Percentiles rank a stretch among this genome's conserved stretches.
Conservation (phyloP, 2,797 vertebrate species). For the Acrocephalus scirpaceus region DNA sequence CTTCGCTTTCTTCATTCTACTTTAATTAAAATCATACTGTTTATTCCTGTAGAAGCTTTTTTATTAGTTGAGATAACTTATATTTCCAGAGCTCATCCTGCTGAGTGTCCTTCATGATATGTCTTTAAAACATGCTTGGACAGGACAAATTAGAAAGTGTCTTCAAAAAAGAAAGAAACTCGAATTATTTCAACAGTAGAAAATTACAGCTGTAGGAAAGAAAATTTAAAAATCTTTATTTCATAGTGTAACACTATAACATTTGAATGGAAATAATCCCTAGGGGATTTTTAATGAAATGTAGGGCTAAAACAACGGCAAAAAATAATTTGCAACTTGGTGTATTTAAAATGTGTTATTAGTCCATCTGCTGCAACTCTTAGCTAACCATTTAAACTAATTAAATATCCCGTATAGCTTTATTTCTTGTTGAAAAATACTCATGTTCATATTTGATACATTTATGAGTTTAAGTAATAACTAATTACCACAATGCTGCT, state of each 20-base stretch:
- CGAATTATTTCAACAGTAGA: conserved; percentile 5
- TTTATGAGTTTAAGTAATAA: background rate
- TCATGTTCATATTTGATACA: background rate
- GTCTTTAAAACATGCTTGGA: conserved; percentile 55
- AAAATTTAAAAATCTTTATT: background rate
- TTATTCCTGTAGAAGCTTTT: conserved; percentile 35
- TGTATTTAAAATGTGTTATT: background rate
- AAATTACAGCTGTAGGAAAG: conserved; percentile 3
- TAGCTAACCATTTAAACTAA: background rate
- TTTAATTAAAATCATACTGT: conserved; percentile 65
- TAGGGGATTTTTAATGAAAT: background rate
- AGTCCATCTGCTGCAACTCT: background rate
- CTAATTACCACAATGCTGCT: background rate
- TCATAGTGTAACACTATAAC: background rate
- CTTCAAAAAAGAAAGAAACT: conserved; percentile 1
- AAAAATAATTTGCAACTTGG: background rate
- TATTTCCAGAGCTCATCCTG: conserved; percentile 46
- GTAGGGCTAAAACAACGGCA: background rate
- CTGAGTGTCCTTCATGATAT: conserved; percentile 48
- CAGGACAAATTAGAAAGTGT: conserved; percentile 28
- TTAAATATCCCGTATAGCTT: background rate
- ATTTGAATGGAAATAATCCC: background rate
- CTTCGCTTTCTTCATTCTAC: conserved; percentile 31
- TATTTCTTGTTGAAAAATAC: background rate
- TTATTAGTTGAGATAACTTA: conserved; percentile 11